phyloP scores from a whole-genome alignment of 2,888 invertebrate genomes.

The Hirtodrosophila histrioides region DNA sequence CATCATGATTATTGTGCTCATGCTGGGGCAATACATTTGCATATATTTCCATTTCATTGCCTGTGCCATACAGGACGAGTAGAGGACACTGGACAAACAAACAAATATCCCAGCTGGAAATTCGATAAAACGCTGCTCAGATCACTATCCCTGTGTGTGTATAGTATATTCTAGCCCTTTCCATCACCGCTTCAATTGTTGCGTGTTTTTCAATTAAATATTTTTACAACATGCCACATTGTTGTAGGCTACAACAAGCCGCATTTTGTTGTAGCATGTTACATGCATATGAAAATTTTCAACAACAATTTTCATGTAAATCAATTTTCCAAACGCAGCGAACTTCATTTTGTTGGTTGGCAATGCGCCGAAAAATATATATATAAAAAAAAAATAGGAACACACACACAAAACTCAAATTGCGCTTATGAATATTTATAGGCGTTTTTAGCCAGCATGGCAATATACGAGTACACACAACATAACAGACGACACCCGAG shows the following conservation, averaged over 20 bases:
- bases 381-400: not conserved
- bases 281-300: conserved; percentile 44
- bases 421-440: conserved; percentile 76
- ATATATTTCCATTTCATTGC: conserved; percentile 60
- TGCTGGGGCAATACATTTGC: conserved; percentile 57
- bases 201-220: conserved; percentile 77
- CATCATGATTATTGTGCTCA: conserved; percentile 42
- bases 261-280: conserved; percentile 32
- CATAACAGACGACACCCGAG: conserved; percentile 5
- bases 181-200: not conserved
- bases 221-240: conserved; percentile 58
- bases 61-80: conserved; percentile 23
- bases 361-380: conserved; percentile 23
- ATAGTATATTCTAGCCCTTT: not conserved
- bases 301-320: conserved; percentile 71
- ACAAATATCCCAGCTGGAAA: conserved; percentile 35
- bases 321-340: conserved; percentile 71
- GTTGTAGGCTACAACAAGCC: conserved; percentile 38
- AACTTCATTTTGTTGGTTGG: conserved; percentile 61
- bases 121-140: conserved; percentile 28
- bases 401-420: conserved; percentile 44
- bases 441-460: conserved; percentile 38
- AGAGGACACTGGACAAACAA: conserved; percentile 50
- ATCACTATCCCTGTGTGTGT: conserved; percentile 3
- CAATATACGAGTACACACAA: conserved; percentile 2